These are phyloP conservation scores for Podarcis cretensis DNA, from an alignment of 2,113 vertebrate genomes.

Conservation along the genomic window DNA sequence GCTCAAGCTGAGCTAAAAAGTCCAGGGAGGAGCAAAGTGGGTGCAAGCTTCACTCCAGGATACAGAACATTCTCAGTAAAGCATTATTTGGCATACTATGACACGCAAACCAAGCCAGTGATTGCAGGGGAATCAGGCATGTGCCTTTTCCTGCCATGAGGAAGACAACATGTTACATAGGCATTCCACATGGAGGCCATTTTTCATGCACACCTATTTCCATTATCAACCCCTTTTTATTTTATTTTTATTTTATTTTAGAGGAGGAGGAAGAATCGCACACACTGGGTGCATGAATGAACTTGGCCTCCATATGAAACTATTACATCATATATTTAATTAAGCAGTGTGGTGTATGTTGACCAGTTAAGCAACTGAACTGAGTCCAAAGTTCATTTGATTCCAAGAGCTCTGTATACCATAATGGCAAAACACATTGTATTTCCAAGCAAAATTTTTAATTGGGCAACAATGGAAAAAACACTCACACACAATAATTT, in stretches of 20 bases:
- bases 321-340: background rate
- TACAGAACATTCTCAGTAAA: too few relatives aligned
- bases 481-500: background rate
- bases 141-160: background rate
- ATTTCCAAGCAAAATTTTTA: conserved; percentile 21
- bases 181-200: background rate
- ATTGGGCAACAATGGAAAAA: conserved; percentile 21
- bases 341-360: background rate
- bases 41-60: too few relatives aligned
- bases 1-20: too few relatives aligned
- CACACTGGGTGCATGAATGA: background rate
- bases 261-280: background rate
- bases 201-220: background rate
- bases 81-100: too few relatives aligned
- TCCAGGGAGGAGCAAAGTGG: too few relatives aligned
- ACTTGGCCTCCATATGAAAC: background rate
- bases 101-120: too few relatives aligned
- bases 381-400: background rate
- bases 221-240: background rate
- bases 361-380: background rate
- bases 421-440: conserved; percentile 1
- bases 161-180: background rate
- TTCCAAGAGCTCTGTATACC: conserved; percentile 1
- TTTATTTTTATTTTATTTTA: background rate
- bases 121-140: background rate